A percentile compares a stretch with the other conserved stretches of the same genome.
Evolutionary conservation across 2,797 vertebrate species (phyloP).

Genomic region (Danio aesculapii): DNA sequence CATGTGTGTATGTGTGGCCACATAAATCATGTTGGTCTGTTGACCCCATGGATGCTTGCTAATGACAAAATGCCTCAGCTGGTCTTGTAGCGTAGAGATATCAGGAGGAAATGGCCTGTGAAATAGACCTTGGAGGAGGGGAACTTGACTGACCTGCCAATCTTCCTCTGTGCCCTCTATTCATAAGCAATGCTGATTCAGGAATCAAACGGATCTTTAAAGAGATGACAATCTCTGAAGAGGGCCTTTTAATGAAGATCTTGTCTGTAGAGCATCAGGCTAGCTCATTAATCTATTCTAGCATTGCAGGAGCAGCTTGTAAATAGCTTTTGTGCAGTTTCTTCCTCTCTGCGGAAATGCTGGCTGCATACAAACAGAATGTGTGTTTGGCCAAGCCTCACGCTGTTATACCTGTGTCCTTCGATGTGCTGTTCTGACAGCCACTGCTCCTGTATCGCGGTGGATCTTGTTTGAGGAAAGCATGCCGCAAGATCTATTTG

Average conservation of each 20-base stretch:
- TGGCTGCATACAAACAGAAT: constrained; percentile 6
- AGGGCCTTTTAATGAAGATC: not conserved
- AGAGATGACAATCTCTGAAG: not conserved
- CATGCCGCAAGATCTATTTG: constrained; percentile 7
- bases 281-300: not conserved
- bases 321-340: not conserved
- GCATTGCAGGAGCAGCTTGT: not conserved
- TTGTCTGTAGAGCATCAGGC: not conserved
- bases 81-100: constrained; percentile 34
- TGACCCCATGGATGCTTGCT: constrained; percentile 14
- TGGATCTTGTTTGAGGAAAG: constrained; percentile 12
- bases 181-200: constrained; percentile 27
- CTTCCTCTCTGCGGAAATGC: constrained; percentile 4
- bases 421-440: not conserved
- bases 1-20: constrained; percentile 26
- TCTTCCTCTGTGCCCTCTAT: constrained; percentile 41
- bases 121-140: constrained; percentile 42
- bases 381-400: not conserved
- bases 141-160: constrained; percentile 21
- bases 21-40: constrained; percentile 49
- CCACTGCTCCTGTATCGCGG: not conserved
- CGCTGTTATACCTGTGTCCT: constrained; percentile 3
- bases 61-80: constrained; percentile 59
- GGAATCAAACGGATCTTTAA: not conserved
- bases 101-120: constrained; percentile 53